Conservation (phyloP, 2,888 invertebrate species). For the Epicampocera succincta region DNA sequence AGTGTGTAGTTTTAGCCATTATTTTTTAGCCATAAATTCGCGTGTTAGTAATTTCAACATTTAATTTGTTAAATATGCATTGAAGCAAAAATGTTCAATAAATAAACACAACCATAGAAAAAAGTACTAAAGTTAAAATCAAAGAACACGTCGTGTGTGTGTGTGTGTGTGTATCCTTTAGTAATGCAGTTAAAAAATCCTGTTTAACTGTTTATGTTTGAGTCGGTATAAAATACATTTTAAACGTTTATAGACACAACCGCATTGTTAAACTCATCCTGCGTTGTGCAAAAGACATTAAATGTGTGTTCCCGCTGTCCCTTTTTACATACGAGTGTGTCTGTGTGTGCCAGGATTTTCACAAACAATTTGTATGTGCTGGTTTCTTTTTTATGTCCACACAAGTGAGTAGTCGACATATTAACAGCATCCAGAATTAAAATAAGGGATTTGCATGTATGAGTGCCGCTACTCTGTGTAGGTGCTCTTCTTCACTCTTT, state of each 20-base stretch:
- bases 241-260: slow-evolving; percentile 67
- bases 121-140: slow-evolving; percentile 25
- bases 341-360: neutral
- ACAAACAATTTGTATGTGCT: slow-evolving; percentile 44
- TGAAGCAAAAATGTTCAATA: slow-evolving; percentile 74
- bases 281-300: slow-evolving; percentile 52
- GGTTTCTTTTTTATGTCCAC: slow-evolving; percentile 48
- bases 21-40: slow-evolving; percentile 69
- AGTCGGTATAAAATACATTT: slow-evolving; percentile 51
- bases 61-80: slow-evolving; percentile 72
- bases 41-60: slow-evolving; percentile 71
- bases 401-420: slow-evolving; percentile 44
- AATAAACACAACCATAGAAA: slow-evolving; percentile 57
- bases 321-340: neutral
- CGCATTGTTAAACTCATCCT: slow-evolving; percentile 68
- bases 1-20: slow-evolving; percentile 51
- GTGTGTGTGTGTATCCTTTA: neutral
- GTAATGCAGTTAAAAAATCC: slow-evolving; percentile 28
- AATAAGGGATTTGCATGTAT: slow-evolving; percentile 35
- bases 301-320: slow-evolving; percentile 26
- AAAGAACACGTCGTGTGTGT: neutral
- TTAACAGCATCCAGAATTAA: slow-evolving; percentile 46
- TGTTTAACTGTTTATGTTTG: slow-evolving; percentile 13
- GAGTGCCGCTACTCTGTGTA: slow-evolving; percentile 19
- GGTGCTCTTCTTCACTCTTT: slow-evolving; percentile 40